Evolutionary conservation across 2,797 vertebrate species (phyloP).

Genomic region (Sebastes dallii): DNA sequence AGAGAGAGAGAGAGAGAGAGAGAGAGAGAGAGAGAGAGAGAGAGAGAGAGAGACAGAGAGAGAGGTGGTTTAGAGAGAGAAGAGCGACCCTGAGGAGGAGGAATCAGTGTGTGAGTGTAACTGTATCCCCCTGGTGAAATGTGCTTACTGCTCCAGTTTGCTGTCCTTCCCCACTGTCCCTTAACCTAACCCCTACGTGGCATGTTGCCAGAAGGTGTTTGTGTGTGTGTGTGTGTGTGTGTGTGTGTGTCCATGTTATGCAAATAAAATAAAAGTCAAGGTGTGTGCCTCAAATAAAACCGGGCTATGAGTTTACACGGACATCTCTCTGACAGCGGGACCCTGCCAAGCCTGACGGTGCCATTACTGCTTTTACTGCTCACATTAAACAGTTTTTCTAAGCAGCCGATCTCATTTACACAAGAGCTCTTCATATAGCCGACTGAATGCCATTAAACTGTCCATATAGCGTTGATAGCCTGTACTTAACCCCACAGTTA

Average conservation of each 20-base stretch:
- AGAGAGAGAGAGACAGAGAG: no score
- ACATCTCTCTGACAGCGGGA: slow-evolving; percentile 17
- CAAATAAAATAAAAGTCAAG: slow-evolving; percentile 39
- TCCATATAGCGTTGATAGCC: slow-evolving; percentile 10
- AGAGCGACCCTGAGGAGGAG: not conserved
- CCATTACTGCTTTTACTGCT: slow-evolving; percentile 46
- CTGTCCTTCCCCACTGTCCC: slow-evolving; percentile 70
- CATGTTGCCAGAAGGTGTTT: slow-evolving; percentile 46
- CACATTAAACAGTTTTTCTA: slow-evolving; percentile 34
- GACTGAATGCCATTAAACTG: slow-evolving; percentile 7
- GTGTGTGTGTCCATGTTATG: slow-evolving; percentile 30
- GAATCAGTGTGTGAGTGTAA: slow-evolving; percentile 56
- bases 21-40: not conserved
- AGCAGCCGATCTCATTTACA: slow-evolving; percentile 30
- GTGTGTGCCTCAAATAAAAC: slow-evolving; percentile 21
- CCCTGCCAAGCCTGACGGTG: slow-evolving; percentile 21
- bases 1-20: no score
- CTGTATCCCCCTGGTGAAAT: slow-evolving; percentile 71
- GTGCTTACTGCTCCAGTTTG: slow-evolving; percentile 75
- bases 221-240: slow-evolving; percentile 23
- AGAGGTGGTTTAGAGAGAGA: not conserved
- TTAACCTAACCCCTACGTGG: slow-evolving; percentile 51
- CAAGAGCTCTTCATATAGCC: slow-evolving; percentile 3
- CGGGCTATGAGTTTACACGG: slow-evolving; percentile 18
- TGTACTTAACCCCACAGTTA: slow-evolving; percentile 16